Base-by-base conservation (phyloP, 2,888 invertebrate species). In the Ochropleura leucogaster region DNA sequence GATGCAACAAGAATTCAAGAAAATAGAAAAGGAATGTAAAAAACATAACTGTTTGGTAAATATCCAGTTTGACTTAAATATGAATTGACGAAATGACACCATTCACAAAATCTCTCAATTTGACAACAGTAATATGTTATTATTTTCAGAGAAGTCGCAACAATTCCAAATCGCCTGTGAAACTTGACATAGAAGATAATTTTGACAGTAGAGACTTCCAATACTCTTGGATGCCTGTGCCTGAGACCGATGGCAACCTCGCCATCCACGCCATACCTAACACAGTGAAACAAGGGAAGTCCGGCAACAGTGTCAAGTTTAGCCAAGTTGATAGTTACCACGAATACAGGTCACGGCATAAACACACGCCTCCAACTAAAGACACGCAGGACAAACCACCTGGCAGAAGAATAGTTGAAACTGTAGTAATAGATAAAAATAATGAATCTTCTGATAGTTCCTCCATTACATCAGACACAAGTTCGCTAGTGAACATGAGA, bases 201-300 rank as follows among this genome's bases (percentile, higher is more conserved):
- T 90, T 89, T 62, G 87, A 89, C 44, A 85, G 77, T 42, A 89
- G 88, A 72, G 93, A 95, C 77, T 92, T 94, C 63, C 92, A 95
- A 82, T 96, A 96, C 79, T 95, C 96, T 12, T 96, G 96, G 96
- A 94, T 96, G 95, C 96, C 96, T 8, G 94, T 96, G 1, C 96
- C 96, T 0, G 96, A 96, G n/a, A 89, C 93, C 65, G 95, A 96
- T 69, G 89, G 90, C 3, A 94, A 90, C 68, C 90, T 95, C 1
- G 94, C 93, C 14, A 90, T 95, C 16, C 96, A 96, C 79, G 92
- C 95, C 3, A 93, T 96, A 84, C 94, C 95, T 2, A 94, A 91
- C 12, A 87, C 89, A 40, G 79, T 91, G 3, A 92, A 90, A 65
- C 92, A 90, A 64, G 88, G 89, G 0, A 94, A 93, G 76, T 79